Percentiles rank a stretch among this genome's conserved stretches.
Conservation (phyloP, 2,888 invertebrate genomes). For the Drosophila mulleri region DNA sequence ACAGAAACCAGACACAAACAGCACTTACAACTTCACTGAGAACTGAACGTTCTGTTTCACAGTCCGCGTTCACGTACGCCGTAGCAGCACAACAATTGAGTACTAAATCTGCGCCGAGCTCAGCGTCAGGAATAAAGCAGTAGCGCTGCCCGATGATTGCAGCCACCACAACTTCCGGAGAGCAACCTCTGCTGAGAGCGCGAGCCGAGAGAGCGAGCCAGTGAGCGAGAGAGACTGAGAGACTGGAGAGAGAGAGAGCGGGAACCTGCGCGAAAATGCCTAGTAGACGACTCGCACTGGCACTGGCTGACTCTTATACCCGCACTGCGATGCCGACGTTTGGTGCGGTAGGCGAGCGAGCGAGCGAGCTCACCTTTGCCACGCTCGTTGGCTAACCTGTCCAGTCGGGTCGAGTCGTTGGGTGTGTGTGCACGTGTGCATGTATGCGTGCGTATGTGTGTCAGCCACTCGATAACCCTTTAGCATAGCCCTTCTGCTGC, state of each 20-base stretch:
- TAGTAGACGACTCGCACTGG: not conserved
- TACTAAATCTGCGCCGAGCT: conserved; percentile 80
- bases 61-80: conserved; percentile 82
- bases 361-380: conserved; percentile 48
- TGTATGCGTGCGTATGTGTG: conserved; percentile 23
- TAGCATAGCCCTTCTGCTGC: conserved; percentile 56
- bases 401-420: conserved; percentile 29
- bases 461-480: conserved; percentile 63
- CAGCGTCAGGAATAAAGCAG: conserved; percentile 64
- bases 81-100: conserved; percentile 84
- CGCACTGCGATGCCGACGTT: conserved; percentile 22
- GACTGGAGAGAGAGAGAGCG: conserved; percentile 8
- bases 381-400: conserved; percentile 49
- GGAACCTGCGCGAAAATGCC: conserved; percentile 50
- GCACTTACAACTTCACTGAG: conserved; percentile 37
- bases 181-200: conserved; percentile 30
- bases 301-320: conserved; percentile 51
- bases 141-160: conserved; percentile 47
- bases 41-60: conserved; percentile 47
- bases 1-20: conserved; percentile 36
- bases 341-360: conserved; percentile 21
- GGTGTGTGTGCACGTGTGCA: conserved; percentile 2
- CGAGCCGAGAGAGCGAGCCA: not conserved
- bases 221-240: not conserved
- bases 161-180: conserved; percentile 69